phyloP scores from a whole-genome alignment of 1,140 invertebrate genomes.

The Colletes gigas region DNA sequence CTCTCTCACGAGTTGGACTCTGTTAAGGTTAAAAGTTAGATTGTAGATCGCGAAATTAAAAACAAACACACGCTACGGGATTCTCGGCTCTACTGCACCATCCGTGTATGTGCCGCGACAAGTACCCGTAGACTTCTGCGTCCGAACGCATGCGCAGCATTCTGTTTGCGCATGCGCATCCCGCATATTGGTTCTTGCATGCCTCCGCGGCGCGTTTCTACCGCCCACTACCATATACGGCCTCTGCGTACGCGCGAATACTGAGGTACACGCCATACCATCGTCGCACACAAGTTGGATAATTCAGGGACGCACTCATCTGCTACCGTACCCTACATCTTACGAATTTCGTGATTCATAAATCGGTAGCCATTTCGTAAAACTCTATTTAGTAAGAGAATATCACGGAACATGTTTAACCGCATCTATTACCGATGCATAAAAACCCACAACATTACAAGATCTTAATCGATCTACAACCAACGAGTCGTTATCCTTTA shows the following conservation, averaged over 20 bases:
- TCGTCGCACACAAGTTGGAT: slow-evolving; percentile 58
- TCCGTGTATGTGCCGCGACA: slow-evolving; percentile 64
- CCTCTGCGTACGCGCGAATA: slow-evolving; percentile 69
- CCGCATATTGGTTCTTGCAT: slow-evolving; percentile 56
- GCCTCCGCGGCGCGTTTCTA: slow-evolving; percentile 46
- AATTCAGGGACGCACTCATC: slow-evolving; percentile 49
- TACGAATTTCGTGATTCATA: neutral
- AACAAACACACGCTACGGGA: slow-evolving; percentile 71
- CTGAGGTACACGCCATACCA: slow-evolving; percentile 57
- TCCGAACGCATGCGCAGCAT: slow-evolving; percentile 53
- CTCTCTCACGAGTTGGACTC: slow-evolving; percentile 54
- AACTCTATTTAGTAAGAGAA: slow-evolving; percentile 27
- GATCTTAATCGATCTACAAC: neutral
- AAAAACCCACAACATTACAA: neutral
- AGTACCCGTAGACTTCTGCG: slow-evolving; percentile 7
- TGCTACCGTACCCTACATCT: slow-evolving; percentile 13
- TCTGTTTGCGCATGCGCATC: slow-evolving; percentile 22
- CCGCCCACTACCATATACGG: slow-evolving; percentile 80
- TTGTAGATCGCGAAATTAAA: slow-evolving; percentile 48
- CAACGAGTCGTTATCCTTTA: too few species aligned
- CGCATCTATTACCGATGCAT: neutral
- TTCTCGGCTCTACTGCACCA: slow-evolving; percentile 76
- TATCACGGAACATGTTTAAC: neutral
- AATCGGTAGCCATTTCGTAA: neutral
- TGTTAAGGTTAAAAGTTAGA: slow-evolving; percentile 46